These are phyloP conservation scores for Ceyx melanurus DNA, from an alignment of 2,113 vertebrate genomes.

Conservation along the genomic window DNA sequence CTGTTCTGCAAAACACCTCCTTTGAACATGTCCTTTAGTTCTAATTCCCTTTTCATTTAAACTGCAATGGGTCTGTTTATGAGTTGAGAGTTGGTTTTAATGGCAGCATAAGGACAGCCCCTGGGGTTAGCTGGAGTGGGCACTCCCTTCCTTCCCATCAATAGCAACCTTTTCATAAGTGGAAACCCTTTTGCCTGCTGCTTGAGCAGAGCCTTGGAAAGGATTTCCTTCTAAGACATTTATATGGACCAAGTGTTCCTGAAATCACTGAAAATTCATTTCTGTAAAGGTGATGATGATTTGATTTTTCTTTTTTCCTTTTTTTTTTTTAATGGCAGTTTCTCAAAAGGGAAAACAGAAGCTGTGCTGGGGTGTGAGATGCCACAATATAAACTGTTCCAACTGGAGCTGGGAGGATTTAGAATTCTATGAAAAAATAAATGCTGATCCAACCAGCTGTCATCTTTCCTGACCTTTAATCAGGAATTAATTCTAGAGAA, in stretches of 20 bases:
- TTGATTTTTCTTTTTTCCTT: background rate
- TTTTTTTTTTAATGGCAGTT: background rate
- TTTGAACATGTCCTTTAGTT: background rate
- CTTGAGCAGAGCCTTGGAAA: constrained; percentile 21
- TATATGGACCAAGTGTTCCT: background rate
- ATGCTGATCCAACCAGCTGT: background rate
- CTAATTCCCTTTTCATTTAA: constrained; percentile 16
- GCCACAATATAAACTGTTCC: background rate
- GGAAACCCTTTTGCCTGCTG: constrained; percentile 5
- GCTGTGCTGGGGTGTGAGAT: background rate
- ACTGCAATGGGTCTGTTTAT: constrained; percentile 21
- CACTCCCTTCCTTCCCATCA: constrained; percentile 39
- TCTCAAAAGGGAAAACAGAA: background rate
- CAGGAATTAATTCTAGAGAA: background rate
- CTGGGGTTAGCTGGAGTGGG: background rate
- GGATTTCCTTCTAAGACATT: background rate
- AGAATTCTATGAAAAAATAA: background rate
- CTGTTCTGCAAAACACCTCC: background rate
- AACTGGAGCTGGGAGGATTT: background rate
- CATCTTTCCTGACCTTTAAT: background rate
- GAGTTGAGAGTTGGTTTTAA: constrained; percentile 21
- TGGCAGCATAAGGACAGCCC: background rate
- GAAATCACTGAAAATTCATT: background rate
- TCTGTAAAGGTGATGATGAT: background rate
- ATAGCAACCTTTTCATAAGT: constrained; percentile 24